A percentile compares a stretch with the other conserved stretches of the same genome.
Conservation (phyloP, 1,140 invertebrate genomes). For the Phthorimaea operculella region DNA sequence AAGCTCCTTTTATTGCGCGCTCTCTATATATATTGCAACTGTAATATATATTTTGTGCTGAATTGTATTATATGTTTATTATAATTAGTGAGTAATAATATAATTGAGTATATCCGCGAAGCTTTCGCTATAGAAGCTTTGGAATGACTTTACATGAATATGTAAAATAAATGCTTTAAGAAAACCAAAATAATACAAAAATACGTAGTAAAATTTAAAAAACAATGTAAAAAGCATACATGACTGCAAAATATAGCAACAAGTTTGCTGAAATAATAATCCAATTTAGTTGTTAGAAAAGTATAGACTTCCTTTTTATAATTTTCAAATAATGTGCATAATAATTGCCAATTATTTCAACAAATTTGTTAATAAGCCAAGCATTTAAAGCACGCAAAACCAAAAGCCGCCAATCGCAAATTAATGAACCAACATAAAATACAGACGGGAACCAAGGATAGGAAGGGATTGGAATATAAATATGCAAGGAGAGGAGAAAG, state of each 20-base stretch:
- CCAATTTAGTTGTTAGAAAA: too few species aligned
- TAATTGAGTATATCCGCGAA: slow-evolving; percentile 15
- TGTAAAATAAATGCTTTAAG: not conserved
- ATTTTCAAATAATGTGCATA: not conserved
- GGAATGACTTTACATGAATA: not conserved
- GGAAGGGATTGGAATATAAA: slow-evolving; percentile 33
- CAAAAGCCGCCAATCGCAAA: slow-evolving; percentile 41
- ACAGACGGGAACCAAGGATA: slow-evolving; percentile 42
- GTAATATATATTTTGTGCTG: too few species aligned
- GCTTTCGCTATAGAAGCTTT: slow-evolving; percentile 38
- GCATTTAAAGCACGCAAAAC: slow-evolving; percentile 31
- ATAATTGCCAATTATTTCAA: slow-evolving; percentile 30
- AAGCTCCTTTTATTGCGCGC: too few species aligned
- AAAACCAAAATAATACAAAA: slow-evolving; percentile 2
- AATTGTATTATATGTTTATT: too few species aligned
- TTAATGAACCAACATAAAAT: slow-evolving; percentile 41
- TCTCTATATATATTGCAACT: too few species aligned
- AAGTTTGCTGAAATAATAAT: slow-evolving; percentile 4
- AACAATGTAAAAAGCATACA: slow-evolving; percentile 5
- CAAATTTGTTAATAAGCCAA: slow-evolving; percentile 33
- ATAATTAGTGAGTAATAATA: not conserved
- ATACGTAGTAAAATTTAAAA: not conserved
- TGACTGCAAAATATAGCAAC: slow-evolving; percentile 5
- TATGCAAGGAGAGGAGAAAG: slow-evolving; percentile 43
- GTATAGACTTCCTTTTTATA: too few species aligned